phyloP scores from a whole-genome alignment of 2,888 invertebrate species.

The Ophion costatus region DNA sequence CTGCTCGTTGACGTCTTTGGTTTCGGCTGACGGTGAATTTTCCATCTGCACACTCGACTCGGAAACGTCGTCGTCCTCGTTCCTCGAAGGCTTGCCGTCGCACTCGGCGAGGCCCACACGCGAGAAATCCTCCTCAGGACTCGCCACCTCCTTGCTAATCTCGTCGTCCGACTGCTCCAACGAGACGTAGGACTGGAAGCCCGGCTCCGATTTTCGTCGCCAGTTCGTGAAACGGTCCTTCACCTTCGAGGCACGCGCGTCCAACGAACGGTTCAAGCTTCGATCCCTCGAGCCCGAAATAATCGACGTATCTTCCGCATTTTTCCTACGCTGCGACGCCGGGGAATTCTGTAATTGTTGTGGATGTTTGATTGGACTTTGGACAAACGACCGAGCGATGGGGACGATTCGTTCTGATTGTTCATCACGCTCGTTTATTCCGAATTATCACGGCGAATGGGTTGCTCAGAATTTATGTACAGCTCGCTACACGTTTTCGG shows the following conservation, averaged over 20 bases:
- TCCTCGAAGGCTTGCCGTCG: neutral
- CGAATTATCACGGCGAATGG: neutral
- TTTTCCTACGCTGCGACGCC: constrained; percentile 75
- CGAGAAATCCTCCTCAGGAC: constrained; percentile 31
- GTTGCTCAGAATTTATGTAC: neutral
- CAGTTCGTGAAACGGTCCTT: constrained; percentile 86
- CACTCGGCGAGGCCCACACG: constrained; percentile 29
- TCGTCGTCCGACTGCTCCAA: constrained; percentile 79
- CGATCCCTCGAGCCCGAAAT: constrained; percentile 75
- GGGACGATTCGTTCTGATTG: neutral
- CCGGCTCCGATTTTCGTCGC: constrained; percentile 90
- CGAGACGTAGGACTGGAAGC: constrained; percentile 83
- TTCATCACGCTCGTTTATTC: neutral
- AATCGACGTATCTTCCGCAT: constrained; percentile 72
- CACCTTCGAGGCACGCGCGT: constrained; percentile 79
- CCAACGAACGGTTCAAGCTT: constrained; percentile 77
- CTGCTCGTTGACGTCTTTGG: constrained; percentile 75
- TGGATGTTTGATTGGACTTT: constrained; percentile 2
- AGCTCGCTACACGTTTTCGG: neutral
- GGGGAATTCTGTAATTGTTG: constrained; percentile 77
- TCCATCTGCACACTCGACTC: constrained; percentile 39
- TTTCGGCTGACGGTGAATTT: constrained; percentile 61
- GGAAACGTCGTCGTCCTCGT: neutral
- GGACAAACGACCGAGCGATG: neutral
- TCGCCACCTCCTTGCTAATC: constrained; percentile 65